phyloP scores from a whole-genome alignment of 2,888 invertebrate genomes.

The Sphaerophoria rueppellii region DNA sequence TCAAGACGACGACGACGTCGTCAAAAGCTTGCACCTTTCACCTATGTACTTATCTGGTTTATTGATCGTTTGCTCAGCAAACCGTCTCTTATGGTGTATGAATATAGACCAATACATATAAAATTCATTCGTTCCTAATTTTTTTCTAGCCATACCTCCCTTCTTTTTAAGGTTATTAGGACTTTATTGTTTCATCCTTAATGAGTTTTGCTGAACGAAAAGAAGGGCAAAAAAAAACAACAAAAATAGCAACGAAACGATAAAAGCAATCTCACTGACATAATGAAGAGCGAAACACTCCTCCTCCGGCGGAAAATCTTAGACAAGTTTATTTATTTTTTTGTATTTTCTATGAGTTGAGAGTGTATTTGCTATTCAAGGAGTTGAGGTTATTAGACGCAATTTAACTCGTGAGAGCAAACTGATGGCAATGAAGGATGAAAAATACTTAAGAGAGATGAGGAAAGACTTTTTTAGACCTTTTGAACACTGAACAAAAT shows the following conservation, averaged over 20 bases:
- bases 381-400: conserved; percentile 60
- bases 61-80: conserved; percentile 66
- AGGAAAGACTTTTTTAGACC: not conserved
- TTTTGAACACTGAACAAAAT: conserved; percentile 3
- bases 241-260: conserved; percentile 22
- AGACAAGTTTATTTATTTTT: conserved; percentile 25
- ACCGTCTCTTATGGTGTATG: conserved; percentile 40
- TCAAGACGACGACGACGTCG: no score
- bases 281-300: conserved; percentile 48
- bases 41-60: conserved; percentile 63
- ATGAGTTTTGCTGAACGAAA: conserved; percentile 57
- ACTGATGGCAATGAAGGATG: conserved; percentile 42
- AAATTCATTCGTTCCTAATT: conserved; percentile 3
- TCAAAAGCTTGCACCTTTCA: conserved; percentile 20
- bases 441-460: conserved; percentile 15
- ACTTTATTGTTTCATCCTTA: conserved; percentile 68
- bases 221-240: conserved; percentile 11
- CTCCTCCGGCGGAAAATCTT: conserved; percentile 59
- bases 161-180: conserved; percentile 34
- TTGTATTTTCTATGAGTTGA: not conserved
- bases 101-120: conserved; percentile 34
- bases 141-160: not conserved
- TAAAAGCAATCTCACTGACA: conserved; percentile 57
- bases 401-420: conserved; percentile 57
- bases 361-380: conserved; percentile 8